Evolutionary conservation across 2,888 invertebrate species (phyloP).

Genomic region (Thymelicus acteon): DNA sequence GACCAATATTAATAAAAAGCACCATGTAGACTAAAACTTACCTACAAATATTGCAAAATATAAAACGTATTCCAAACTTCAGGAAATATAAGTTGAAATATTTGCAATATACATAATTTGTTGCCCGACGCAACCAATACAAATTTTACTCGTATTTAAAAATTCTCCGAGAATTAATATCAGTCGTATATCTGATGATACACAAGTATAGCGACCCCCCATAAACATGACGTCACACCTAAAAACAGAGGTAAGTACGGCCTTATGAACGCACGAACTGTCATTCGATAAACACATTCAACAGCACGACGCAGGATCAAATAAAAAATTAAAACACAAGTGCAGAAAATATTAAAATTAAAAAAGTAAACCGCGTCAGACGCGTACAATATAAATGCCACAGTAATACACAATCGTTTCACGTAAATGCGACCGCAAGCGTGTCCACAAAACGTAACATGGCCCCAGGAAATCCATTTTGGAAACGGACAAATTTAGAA

Average conservation of each 20-base stretch:
- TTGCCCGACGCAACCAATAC: background rate
- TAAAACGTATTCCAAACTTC: background rate
- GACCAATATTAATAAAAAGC: background rate
- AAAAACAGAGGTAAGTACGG: conserved; percentile 92
- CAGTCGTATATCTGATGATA: conserved; percentile 75
- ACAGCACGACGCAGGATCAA: conserved; percentile 62
- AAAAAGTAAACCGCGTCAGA: conserved; percentile 59
- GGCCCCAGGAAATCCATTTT: conserved; percentile 44
- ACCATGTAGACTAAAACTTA: background rate
- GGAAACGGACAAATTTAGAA: conserved; percentile 33
- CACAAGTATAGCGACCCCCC: conserved; percentile 87
- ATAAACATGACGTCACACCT: conserved; percentile 95
- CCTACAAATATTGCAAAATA: background rate
- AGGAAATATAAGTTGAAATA: conserved; percentile 8
- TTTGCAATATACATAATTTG: conserved; percentile 14
- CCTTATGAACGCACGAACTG: conserved; percentile 85
- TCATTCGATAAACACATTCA: conserved; percentile 49
- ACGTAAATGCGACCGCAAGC: conserved; percentile 50
- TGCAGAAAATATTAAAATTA: conserved; percentile 45
- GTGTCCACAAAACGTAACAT: conserved; percentile 39
- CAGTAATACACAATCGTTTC: conserved; percentile 69
- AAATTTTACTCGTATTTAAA: background rate
- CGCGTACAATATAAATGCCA: conserved; percentile 68
- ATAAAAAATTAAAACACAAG: conserved; percentile 46
- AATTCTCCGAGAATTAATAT: conserved; percentile 41